Percentiles rank a stretch among this genome's conserved stretches.
These are phyloP conservation scores for Conger conger DNA, from an alignment of 2,113 vertebrate genomes.

Conservation along the genomic window DNA sequence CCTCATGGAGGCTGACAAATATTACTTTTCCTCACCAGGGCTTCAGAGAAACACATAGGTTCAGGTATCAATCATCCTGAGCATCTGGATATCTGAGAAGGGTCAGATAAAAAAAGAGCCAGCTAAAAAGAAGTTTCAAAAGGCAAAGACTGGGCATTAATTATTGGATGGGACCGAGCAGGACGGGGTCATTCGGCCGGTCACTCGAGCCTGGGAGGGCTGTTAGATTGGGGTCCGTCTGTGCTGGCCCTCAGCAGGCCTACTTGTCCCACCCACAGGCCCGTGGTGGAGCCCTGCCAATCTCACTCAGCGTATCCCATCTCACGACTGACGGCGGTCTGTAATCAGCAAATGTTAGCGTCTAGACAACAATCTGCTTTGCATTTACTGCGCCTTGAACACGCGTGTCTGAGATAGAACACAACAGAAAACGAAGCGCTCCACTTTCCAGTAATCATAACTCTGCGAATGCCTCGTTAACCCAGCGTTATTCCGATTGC, in stretches of 20 bases:
- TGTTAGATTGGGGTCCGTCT: neutral
- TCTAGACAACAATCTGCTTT: constrained; percentile 10
- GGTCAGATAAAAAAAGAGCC: neutral
- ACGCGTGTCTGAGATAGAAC: neutral
- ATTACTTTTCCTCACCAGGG: neutral
- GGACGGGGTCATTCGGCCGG: neutral
- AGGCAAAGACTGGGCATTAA: neutral
- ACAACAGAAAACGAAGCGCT: neutral
- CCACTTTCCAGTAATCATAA: neutral
- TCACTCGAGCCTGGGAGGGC: neutral
- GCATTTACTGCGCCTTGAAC: neutral
- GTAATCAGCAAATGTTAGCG: neutral
- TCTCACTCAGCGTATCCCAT: neutral
- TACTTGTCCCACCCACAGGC: neutral
- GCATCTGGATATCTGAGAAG: neutral
- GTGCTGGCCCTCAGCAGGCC: neutral
- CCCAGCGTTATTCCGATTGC: neutral
- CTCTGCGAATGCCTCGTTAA: neutral
- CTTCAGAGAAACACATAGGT: neutral
- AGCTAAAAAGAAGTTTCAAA: neutral
- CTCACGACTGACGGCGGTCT: neutral
- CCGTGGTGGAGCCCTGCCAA: neutral
- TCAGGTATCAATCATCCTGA: neutral
- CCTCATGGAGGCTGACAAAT: neutral
- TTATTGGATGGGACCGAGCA: neutral